Evolutionary conservation across 2,113 vertebrate species (phyloP).

Genomic region (Pseudolaguvia tuberculata): DNA sequence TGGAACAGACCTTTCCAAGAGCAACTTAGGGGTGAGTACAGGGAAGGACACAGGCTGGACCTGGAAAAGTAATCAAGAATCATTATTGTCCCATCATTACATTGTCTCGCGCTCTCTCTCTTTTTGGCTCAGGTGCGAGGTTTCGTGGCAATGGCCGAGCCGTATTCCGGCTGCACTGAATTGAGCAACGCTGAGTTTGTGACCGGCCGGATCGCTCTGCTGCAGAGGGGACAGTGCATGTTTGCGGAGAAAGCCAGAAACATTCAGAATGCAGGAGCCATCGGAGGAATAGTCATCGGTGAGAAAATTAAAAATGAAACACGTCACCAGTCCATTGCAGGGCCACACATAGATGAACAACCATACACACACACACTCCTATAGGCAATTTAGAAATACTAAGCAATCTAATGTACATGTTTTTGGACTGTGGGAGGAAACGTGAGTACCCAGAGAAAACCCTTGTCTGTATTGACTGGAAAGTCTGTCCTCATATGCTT

Average conservation of each 20-base stretch:
- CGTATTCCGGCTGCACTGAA: constrained; percentile 89
- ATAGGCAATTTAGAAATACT: too few species aligned
- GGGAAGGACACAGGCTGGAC: neutral
- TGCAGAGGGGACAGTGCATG: constrained; percentile 97
- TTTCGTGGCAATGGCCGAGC: constrained; percentile 86
- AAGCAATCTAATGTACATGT: too few species aligned
- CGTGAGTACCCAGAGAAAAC: too few species aligned
- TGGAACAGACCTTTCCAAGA: constrained; percentile 90
- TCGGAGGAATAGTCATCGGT: constrained; percentile 96
- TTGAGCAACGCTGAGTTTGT: constrained; percentile 83
- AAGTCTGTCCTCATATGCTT: neutral
- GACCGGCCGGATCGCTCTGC: constrained; percentile 86
- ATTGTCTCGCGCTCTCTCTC: neutral
- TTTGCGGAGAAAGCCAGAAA: constrained; percentile 96
- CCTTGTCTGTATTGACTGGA: too few species aligned
- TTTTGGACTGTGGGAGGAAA: too few species aligned
- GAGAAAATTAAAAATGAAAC: too few species aligned
- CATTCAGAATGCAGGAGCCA: constrained; percentile 90
- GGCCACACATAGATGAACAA: too few species aligned
- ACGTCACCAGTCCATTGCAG: too few species aligned
- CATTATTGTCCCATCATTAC: neutral
- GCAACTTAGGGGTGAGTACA: constrained; percentile 79
- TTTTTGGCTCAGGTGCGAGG: constrained; percentile 77
- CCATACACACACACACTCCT: too few species aligned
- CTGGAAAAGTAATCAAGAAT: neutral